Base-by-base conservation (phyloP, 2,888 invertebrate species). In the Rhaphigaster nebulosa region DNA sequence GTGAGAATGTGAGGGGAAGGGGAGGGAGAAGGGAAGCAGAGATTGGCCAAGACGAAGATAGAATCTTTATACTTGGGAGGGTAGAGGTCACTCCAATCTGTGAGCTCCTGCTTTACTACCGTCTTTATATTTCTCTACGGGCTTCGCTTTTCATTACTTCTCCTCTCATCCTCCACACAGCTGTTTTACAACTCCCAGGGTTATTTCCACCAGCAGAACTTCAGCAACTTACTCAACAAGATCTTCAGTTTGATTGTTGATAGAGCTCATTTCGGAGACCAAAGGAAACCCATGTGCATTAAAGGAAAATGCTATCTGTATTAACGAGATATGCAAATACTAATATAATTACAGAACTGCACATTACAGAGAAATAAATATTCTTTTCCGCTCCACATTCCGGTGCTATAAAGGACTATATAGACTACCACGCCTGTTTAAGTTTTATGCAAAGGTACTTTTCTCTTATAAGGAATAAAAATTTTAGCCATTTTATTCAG, bases 31-130 rank as follows among this genome's bases (percentile, higher is more conserved):
- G n/a, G n/a, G n/a, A n/a, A n/a, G 91, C 90, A 88, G 56, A 90
- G 90, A 90, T 90, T 91, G 90, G 54, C 60, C 52, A 50, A 80
- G 90, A 90, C 91, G 91, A 88, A 91, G 91, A 91, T 90, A 89
- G 91, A 91, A 90, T 89, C 90, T 89, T 90, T 90, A 90, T 87
- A 50, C 84, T n/a, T 5, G 15, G n/a, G 87, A 50, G 50, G 87
- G 87, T 54, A 52, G 34, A 84, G 87, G 87, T 87, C 87, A 87
- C 87, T 87, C 87, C 87, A 87, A 87, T 87, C 87, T 87, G 6
- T 87, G 87, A 52, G 54, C 54, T 87, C 87, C 52, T 12, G 38
- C 34, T 84, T 84, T 84, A 84, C 84, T 84, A 87, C 87, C 87
- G 87, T 50, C 56, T 87, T 87, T 87, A 87, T 87, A 87, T 87